These are phyloP conservation scores for Drosophila eohydei DNA, from an alignment of 2,888 invertebrate species.

Conservation along the genomic window DNA sequence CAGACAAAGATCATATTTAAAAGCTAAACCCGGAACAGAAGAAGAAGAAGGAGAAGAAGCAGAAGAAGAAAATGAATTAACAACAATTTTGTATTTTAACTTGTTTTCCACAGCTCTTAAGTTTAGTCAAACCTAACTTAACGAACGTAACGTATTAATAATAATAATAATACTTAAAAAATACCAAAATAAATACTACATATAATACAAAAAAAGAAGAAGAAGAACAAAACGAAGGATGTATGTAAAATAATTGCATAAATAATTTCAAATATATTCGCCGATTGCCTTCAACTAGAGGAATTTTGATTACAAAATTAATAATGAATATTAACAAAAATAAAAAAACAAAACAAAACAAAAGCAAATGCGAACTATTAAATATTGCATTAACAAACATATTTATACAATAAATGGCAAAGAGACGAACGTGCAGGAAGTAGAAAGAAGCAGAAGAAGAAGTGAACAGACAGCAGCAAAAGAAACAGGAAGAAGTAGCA, in stretches of 20 bases:
- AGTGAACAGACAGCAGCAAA: slow-evolving; percentile 28
- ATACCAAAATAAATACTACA: slow-evolving; percentile 26
- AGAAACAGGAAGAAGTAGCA: neutral
- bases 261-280: slow-evolving; percentile 84
- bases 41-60: slow-evolving; percentile 9
- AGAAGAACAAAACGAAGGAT: slow-evolving; percentile 39
- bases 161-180: slow-evolving; percentile 18
- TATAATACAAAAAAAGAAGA: slow-evolving; percentile 11
- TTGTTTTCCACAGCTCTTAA: slow-evolving; percentile 67
- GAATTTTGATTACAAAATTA: slow-evolving; percentile 84
- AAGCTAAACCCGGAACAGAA: slow-evolving; percentile 23
- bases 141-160: slow-evolving; percentile 22
- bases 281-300: slow-evolving; percentile 85
- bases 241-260: slow-evolving; percentile 82
- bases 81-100: slow-evolving; percentile 37
- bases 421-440: slow-evolving; percentile 21
- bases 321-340: slow-evolving; percentile 60
- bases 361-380: slow-evolving; percentile 50
- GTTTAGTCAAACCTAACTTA: slow-evolving; percentile 54
- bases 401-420: slow-evolving; percentile 53
- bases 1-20: slow-evolving; percentile 51
- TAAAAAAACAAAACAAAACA: neutral
- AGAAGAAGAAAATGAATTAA: neutral
- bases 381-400: slow-evolving; percentile 55
- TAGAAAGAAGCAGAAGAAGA: neutral